Evolutionary conservation across 2,113 vertebrate genomes (phyloP), one percentile per base, ranked within the genome.

Genomic region (Aegithalos caudatus): DNA sequence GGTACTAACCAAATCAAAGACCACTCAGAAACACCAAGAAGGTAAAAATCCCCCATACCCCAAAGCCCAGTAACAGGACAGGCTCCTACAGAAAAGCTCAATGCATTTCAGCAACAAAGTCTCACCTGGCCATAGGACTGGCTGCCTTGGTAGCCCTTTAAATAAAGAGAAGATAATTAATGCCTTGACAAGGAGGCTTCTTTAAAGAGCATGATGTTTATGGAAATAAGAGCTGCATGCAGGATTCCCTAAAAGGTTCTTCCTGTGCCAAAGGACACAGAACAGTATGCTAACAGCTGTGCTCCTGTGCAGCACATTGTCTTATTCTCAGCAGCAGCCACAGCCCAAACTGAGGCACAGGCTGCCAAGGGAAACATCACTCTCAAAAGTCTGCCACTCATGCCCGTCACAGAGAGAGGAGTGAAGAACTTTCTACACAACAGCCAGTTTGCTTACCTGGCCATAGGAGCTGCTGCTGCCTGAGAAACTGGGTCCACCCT

Each of bases 11-110:
- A 40, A 66, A 72, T 18, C 22, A 28, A 27, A 7, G 6, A 42
- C 5, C 4, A 8, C 11, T 28, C 8, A 18, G 48, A 21, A 31
- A 42, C 3, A 47, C 0, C 15, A 23, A 37, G 40, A 27, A 57
- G 5, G 8, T 5, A 29, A 42, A 19, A 3, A 3, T 0, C 1
- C 1, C 3, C 6, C 13, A 53, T 3, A 1, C 2, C 3, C 15
- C 3, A 2, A n/a, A 31, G 14, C 7, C 10, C 12, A 7, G 23
- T 54, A 12, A 40, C 23, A 64, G 11, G 21, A 29, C 6, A 58
- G 48, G 6, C 1, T 14, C 25, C 14, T 19, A 4, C 3, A 57
- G 35, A 66, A 81, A 56, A 61, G 6, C 24, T 29, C 17, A 45
- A 8, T 1, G 4, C 3, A 35, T 27, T 61, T 23, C n/a, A 76